Evolutionary conservation across 2,113 vertebrate genomes (phyloP).

Genomic region (Mionectes macconnelli): DNA sequence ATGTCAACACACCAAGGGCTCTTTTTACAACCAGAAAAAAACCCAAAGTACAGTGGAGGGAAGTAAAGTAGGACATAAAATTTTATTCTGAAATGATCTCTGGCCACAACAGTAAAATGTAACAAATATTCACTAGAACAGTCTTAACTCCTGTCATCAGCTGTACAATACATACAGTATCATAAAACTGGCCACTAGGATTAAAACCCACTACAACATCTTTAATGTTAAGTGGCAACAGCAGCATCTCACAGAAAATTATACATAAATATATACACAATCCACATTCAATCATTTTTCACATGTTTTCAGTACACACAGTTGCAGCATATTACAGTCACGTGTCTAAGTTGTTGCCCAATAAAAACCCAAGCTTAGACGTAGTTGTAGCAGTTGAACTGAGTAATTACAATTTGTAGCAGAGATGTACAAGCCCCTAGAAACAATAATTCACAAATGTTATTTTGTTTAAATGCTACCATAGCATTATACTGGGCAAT

Average conservation of each 20-base stretch:
- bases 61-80: conserved; percentile 81
- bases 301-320: conserved; percentile 88
- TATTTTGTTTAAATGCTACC: conserved; percentile 72
- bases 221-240: conserved; percentile 83
- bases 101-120: conserved; percentile 98
- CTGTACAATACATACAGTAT: conserved; percentile 98
- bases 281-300: conserved; percentile 87
- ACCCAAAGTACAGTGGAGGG: conserved; percentile 47
- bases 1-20: background rate
- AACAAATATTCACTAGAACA: conserved; percentile 98
- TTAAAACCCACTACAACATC: conserved; percentile 83
- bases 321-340: conserved; percentile 86
- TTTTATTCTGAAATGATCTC: conserved; percentile 90
- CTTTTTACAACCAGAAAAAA: background rate
- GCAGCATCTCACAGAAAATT: conserved; percentile 85
- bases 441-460: conserved; percentile 77
- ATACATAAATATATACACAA: conserved; percentile 89
- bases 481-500: conserved; percentile 74
- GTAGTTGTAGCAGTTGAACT: conserved; percentile 73
- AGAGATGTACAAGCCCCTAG: conserved; percentile 81
- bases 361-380: conserved; percentile 77
- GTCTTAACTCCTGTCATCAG: conserved; percentile 87
- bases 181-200: conserved; percentile 90
- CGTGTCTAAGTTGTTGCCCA: conserved; percentile 81
- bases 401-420: conserved; percentile 77